phyloP scores from a whole-genome alignment of 30 jellyfish, hydroid and myxozoan species.

The Phacellophora camtschatica region DNA sequence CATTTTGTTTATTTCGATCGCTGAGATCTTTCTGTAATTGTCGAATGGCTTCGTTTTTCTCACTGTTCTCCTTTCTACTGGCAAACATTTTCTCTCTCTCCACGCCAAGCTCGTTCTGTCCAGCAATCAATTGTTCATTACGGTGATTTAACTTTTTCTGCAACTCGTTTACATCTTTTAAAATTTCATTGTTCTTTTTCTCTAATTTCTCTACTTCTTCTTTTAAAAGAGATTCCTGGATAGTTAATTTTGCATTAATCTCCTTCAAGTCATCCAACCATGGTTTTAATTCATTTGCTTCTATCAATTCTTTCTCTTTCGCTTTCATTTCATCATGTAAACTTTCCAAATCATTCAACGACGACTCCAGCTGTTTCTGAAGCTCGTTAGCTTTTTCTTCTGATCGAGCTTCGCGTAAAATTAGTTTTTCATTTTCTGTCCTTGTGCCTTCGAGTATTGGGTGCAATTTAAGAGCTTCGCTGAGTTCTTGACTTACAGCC shows the following conservation, averaged over 20 bases:
- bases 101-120: slow-evolving; percentile 10
- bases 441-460: neutral
- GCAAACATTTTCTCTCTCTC: slow-evolving; percentile 7
- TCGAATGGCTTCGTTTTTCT: neutral
- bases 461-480: neutral
- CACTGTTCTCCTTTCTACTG: neutral
- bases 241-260: neutral
- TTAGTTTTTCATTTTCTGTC: neutral
- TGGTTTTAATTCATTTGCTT: neutral
- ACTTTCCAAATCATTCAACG: slow-evolving; percentile 13
- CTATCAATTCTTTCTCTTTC: neutral
- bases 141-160: slow-evolving; percentile 12
- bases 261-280: neutral
- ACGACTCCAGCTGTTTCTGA: neutral
- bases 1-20: neutral
- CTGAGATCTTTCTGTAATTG: neutral
- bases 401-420: neutral
- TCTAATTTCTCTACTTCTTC: neutral
- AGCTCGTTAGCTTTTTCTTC: neutral
- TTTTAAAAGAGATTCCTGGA: neutral
- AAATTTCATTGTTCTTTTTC: neutral
- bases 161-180: neutral
- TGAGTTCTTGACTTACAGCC: neutral
- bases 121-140: slow-evolving; percentile 35
- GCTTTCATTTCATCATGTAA: neutral